Evolutionary conservation across 2,797 vertebrate species (phyloP), one percentile per base, ranked within the genome.

Genomic region (Picus viridis): DNA sequence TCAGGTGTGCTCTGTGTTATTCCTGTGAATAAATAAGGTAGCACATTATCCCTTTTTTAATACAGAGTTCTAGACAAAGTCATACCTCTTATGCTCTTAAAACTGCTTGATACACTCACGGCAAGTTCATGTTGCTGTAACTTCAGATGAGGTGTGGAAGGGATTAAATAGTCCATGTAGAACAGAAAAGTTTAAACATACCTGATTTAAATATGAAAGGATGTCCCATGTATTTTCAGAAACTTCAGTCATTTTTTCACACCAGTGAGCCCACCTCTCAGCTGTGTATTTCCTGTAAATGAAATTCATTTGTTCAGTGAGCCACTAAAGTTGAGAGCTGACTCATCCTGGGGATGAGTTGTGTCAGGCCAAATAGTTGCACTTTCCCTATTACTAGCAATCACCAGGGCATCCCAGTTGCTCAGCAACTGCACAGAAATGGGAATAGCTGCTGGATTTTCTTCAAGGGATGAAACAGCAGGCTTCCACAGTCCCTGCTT

Each of bases 301-400:
- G 27, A 43, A 90, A 57, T 64, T 29, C 2, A 2, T 76, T 61
- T 74, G 29, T 71, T 93, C 41, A 12, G 34, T 43, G 56, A 67
- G 57, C 32, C 1, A 0, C 56, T 47, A 1, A 61, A 59, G 62
- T 22, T 0, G 0, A 41, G 83, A 65, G 13, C 1, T 78, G 59
- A 27, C n/a, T 89, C 47, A 39, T 59, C 32, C 72, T 39, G 57
- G 45, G n/a, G 30, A n/a, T 39, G 73, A 73, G 29, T 51, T 73
- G 27, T 17, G 8, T 39, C 30, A 41, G 18, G 15, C 77, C 61
- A 45, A 24, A 18, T 7, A 59, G 67, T 64, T 62, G 8, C 2
- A 10, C 32, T 24, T 87, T 80, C 17, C 32, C 54, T 32, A 2
- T n/a, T 43, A 10, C 13, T 43, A 62, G 17, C 36, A 53, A 4